Evolutionary conservation across 2,888 invertebrate genomes (phyloP), one percentile per base, ranked within the genome.

Genomic region (Incurvaria masculella): DNA sequence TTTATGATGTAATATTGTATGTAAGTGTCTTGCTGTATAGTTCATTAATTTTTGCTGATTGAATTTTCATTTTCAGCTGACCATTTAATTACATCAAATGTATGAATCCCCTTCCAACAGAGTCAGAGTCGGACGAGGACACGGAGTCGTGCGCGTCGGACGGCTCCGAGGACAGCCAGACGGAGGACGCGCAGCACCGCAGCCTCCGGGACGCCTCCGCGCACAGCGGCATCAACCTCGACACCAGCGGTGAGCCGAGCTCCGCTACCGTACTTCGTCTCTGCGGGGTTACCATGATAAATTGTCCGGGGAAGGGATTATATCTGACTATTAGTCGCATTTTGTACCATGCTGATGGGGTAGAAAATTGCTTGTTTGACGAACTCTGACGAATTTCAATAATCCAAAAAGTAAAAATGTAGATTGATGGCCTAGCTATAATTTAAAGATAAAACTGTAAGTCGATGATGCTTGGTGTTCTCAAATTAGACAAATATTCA

Each of bases 81-180:
- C n/a, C n/a, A n/a, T n/a, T n/a, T n/a, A n/a, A n/a, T n/a, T n/a
- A n/a, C n/a, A n/a, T n/a, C n/a, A n/a, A n/a, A n/a, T n/a, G n/a
- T n/a, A n/a, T n/a, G n/a, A n/a, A n/a, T n/a, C n/a, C n/a, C n/a
- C n/a, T n/a, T n/a, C n/a, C n/a, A 23, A 66, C 62, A 26, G 65
- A 62, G 16, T 63, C 59, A 2, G 62, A 61, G 1, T 63, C 61
- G 1, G 64, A 64, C 1, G 61, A 60, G 8, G 59, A 61, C 18
- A 59, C 59, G 4, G 64, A 63, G 1, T 63, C 62, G 1, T 60
- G 60, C 1, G 59, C 61, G 2, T 59, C 59, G 1, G 62, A 67
- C 14, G 57, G 64, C 1, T 63, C 69, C 0, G 69, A 66, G 2
- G 64, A 68, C 49, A 68, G 68, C 45, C 65, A 66, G 0, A 61